A percentile compares a stretch with the other conserved stretches of the same genome.
Conservation (phyloP, 1,140 invertebrate species). For the Lordiphosa collinella region DNA sequence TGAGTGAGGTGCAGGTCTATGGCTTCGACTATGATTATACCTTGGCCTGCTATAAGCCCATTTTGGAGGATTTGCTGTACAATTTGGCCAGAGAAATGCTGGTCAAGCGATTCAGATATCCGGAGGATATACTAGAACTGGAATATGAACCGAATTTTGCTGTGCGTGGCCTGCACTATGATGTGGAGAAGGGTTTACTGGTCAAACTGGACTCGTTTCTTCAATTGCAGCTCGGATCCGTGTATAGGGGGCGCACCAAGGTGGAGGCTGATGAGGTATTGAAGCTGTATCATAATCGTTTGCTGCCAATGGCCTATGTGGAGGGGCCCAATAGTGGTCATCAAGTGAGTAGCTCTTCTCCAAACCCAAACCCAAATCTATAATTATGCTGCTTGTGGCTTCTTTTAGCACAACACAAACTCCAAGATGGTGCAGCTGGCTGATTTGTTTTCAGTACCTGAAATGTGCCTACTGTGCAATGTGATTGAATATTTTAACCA, state of each 20-base stretch:
- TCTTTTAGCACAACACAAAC: constrained; percentile 82
- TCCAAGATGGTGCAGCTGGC: constrained; percentile 96
- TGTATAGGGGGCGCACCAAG: constrained; percentile 92
- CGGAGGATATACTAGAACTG: constrained; percentile 88
- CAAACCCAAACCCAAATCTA: constrained; percentile 11
- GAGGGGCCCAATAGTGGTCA: constrained; percentile 83
- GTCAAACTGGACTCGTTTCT: constrained; percentile 97
- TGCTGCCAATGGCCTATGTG: constrained; percentile 90
- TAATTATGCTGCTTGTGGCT: constrained; percentile 60
- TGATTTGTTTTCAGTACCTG: constrained; percentile 98
- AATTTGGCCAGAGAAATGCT: constrained; percentile 93
- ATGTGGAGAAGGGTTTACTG: constrained; percentile 96
- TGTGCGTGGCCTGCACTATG: constrained; percentile 96
- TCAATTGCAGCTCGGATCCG: constrained; percentile 96
- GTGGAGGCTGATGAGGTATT: constrained; percentile 93
- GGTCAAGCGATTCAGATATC: constrained; percentile 95
- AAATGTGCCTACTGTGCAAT: constrained; percentile 96
- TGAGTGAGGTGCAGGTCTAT: constrained; percentile 95
- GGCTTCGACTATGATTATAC: constrained; percentile 99
- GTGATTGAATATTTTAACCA: constrained; percentile 95
- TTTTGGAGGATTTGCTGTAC: constrained; percentile 95
- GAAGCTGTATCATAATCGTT: constrained; percentile 91
- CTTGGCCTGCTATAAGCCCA: constrained; percentile 95
- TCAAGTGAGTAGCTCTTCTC: constrained; percentile 27
- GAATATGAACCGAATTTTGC: constrained; percentile 95